Percentiles rank a stretch among this genome's conserved stretches.
Evolutionary conservation across 2,113 vertebrate species (phyloP).

Genomic region (Raja brachyura): DNA sequence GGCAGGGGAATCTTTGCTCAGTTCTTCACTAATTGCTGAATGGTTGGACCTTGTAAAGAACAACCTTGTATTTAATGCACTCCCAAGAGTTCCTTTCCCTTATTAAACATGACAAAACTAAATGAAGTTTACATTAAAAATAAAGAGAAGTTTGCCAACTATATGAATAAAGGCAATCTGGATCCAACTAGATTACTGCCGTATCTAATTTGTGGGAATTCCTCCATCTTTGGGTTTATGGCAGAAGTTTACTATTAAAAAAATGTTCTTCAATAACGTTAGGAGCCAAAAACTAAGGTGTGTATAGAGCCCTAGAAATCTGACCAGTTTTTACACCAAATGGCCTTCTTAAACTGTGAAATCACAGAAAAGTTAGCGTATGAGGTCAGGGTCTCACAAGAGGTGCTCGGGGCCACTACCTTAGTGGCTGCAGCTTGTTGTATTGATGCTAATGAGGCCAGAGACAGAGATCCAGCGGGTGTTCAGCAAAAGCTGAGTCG

Average conservation of each 20-base stretch:
- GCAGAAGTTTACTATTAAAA: background rate
- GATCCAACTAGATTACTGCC: background rate
- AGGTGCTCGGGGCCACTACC: background rate
- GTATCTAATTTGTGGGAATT: background rate
- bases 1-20: background rate
- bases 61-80: background rate
- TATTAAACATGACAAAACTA: background rate
- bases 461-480: too few species aligned
- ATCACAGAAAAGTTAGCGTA: background rate
- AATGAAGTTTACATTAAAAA: background rate
- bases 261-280: background rate
- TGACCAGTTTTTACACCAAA: background rate
- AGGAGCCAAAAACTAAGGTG: background rate
- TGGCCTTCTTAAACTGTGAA: background rate
- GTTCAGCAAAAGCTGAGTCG: too few species aligned
- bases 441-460: too few species aligned
- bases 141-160: background rate
- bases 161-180: background rate
- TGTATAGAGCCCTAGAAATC: background rate
- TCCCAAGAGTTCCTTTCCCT: background rate
- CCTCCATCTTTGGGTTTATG: background rate
- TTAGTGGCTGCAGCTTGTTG: background rate
- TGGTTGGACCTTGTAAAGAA: background rate
- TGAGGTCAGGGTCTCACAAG: background rate
- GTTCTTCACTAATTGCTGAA: slow-evolving; percentile 5